phyloP scores from a whole-genome alignment of 2,113 vertebrate species.

The Tachycineta bicolor region DNA sequence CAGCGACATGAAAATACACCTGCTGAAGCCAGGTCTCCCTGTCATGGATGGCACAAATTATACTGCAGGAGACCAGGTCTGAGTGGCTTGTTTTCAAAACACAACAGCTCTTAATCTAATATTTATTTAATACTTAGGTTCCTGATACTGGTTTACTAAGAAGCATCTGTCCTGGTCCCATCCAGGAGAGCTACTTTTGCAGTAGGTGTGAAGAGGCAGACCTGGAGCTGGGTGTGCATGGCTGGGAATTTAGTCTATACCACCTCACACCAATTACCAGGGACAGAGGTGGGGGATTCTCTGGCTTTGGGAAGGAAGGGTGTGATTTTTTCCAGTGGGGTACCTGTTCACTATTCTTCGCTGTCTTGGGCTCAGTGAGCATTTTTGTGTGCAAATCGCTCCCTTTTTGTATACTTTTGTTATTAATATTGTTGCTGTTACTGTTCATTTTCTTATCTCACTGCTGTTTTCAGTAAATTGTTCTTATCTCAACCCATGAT shows the following conservation, averaged over 20 bases:
- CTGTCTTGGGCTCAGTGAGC: fast-evolving
- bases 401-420: not conserved
- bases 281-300: not conserved
- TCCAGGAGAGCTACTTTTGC: not conserved
- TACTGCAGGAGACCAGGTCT: not conserved
- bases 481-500: not conserved
- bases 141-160: not conserved
- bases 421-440: not conserved
- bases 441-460: not conserved
- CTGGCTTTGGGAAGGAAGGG: not conserved
- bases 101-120: not conserved
- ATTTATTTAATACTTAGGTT: not conserved
- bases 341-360: not conserved
- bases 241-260: not conserved
- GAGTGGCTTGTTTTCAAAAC: not conserved
- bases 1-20: not conserved
- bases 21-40: not conserved
- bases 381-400: not conserved
- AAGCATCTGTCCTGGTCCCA: not conserved
- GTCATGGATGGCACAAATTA: not conserved
- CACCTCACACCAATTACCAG: not conserved
- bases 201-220: fast-evolving
- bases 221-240: not conserved
- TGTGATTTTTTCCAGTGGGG: not conserved
- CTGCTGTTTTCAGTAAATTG: not conserved